Conservation (phyloP, 2,797 vertebrate species). For the Manis pentadactyla region DNA sequence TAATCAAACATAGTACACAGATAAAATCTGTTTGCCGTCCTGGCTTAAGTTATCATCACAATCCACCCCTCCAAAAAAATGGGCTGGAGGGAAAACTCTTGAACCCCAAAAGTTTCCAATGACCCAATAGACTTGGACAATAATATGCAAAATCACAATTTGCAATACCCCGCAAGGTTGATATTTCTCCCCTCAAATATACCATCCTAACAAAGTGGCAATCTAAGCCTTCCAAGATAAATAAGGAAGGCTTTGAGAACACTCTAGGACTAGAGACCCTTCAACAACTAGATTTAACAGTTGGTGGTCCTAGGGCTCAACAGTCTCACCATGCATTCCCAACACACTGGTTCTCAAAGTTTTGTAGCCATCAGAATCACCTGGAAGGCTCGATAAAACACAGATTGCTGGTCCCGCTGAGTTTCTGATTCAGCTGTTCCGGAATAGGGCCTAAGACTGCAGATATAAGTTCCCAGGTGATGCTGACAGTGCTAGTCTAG, state of each 20-base stretch:
- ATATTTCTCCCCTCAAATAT: neutral
- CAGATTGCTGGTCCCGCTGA: neutral
- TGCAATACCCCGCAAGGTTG: neutral
- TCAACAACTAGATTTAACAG: neutral
- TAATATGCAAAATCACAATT: neutral
- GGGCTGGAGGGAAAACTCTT: neutral
- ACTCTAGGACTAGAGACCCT: neutral
- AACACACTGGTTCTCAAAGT: neutral
- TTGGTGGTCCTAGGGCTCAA: neutral
- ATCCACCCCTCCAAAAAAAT: neutral
- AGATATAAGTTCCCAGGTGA: constrained; percentile 7
- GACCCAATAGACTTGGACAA: neutral
- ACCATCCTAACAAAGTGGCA: neutral
- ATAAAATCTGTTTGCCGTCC: constrained; percentile 31
- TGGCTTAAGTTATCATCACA: neutral
- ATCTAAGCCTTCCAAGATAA: neutral
- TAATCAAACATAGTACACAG: neutral
- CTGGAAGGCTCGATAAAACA: neutral
- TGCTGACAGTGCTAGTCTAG: neutral
- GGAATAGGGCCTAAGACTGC: neutral
- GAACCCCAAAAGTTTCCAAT: neutral
- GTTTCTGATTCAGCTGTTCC: neutral
- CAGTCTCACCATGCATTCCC: neutral
- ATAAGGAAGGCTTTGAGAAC: constrained; percentile 30
- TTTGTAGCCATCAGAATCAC: neutral